Evolutionary conservation across 1,140 invertebrate species (phyloP), one percentile per base, ranked within the genome.

Genomic region (Schlechtendalia chinensis): DNA sequence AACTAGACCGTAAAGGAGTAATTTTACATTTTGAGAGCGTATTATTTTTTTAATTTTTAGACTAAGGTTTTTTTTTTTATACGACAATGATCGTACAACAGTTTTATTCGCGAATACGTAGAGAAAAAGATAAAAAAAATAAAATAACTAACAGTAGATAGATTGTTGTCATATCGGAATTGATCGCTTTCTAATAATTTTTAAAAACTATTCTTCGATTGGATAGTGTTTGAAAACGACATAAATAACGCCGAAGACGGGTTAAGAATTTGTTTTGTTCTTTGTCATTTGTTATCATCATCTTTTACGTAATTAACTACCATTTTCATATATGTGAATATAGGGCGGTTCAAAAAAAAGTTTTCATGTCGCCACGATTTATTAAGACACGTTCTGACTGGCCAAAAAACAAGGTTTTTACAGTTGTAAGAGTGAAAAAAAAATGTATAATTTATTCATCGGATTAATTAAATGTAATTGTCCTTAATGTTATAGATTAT

Each of bases 61-160:
- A 67, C 14, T 32, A 29, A 29, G 29, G 6, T 63, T 32, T 63
- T 45, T 45, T 45, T 45, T 67, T 45, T 45, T 19, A 61, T 19
- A 71, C 22, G 27, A 71, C 14, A 69, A 71, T 29, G 50, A 71
- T 16, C 19, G 39, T 16, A 71, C 14, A 71, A 71, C 17, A 24
- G 50, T 27, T 67, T n/a, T n/a, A n/a, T n/a, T n/a, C n/a, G n/a
- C n/a, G n/a, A n/a, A n/a, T n/a, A n/a, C n/a, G n/a, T 22, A 19
- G 12, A 1, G 27, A 50, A 27, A 61, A 54, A 54, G 10, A 47
- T 17, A 14, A 69, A 47, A 5, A 24, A 47, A 24, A 71, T 16
- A 71, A 24, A 50, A 50, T 11, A 17, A 69, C n/a, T 27, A 50
- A 32, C 24, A 22, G 50, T 71, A 50, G 39, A 24, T 24, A 50